These are phyloP conservation scores for Alloscopus bannaensis DNA, from an alignment of 2,888 invertebrate species.

Conservation along the genomic window DNA sequence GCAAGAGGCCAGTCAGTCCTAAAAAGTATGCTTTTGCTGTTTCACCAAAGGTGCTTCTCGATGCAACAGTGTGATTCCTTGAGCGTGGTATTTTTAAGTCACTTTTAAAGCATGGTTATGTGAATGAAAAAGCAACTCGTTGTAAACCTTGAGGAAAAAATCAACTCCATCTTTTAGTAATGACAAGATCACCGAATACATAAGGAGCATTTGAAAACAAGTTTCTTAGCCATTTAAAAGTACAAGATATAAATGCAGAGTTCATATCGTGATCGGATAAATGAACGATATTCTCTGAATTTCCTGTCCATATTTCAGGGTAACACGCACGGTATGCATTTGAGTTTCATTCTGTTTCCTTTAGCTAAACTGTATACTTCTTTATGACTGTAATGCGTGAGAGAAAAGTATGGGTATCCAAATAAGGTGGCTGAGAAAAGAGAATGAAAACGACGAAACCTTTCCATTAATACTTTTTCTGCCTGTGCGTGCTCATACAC, in stretches of 20 bases:
- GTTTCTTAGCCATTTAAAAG: constrained; percentile 23
- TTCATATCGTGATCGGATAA: too few species aligned
- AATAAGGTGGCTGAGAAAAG: constrained; percentile 4
- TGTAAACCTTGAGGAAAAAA: constrained; percentile 20
- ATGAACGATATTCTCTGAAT: too few species aligned
- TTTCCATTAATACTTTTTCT: constrained; percentile 13
- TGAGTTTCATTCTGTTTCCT: too few species aligned
- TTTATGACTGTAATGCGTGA: too few species aligned
- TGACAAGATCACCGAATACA: constrained; percentile 2
- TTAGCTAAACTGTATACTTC: too few species aligned
- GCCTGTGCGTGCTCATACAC: too few species aligned
- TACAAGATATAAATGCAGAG: not conserved
- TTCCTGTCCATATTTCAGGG: too few species aligned
- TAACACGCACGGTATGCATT: too few species aligned
- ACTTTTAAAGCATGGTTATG: constrained; percentile 37
- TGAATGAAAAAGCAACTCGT: constrained; percentile 48
- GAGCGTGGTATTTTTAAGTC: constrained; percentile 37
- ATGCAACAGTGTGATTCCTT: constrained; percentile 29
- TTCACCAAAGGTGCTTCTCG: too few species aligned
- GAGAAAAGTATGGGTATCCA: too few species aligned
- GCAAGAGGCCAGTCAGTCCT: too few species aligned
- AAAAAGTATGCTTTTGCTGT: too few species aligned
- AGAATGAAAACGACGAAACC: constrained; percentile 8
- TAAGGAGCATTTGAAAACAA: constrained; percentile 13
- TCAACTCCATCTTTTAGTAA: constrained; percentile 16